Conservation (phyloP, 53 echinoderm and acorn worm species). For the Mesocentrotus franciscanus region DNA sequence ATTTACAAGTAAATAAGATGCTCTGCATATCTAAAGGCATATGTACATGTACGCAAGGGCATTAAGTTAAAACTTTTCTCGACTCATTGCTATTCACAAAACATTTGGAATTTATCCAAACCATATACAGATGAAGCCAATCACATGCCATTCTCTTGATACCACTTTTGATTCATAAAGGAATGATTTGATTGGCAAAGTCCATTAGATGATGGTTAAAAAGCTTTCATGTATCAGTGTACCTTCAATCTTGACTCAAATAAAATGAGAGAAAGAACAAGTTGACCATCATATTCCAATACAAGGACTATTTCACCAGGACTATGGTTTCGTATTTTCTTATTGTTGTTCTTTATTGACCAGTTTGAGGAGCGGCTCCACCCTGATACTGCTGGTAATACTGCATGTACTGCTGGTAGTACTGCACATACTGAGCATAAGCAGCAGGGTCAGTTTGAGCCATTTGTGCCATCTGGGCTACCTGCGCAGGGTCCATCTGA, state of each 20-base stretch:
- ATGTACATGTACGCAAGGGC: constrained; percentile 21
- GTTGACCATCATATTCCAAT: neutral
- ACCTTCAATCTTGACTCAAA: neutral
- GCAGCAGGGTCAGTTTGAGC: constrained; percentile 83
- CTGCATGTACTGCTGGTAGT: constrained; percentile 92
- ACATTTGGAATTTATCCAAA: neutral
- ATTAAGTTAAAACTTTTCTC: constrained; percentile 2
- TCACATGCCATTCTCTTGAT: neutral
- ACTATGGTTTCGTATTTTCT: neutral
- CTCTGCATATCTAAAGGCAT: neutral
- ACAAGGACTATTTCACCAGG: neutral
- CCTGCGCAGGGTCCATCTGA: constrained; percentile 74
- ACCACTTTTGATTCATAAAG: neutral
- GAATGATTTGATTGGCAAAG: constrained; percentile 38
- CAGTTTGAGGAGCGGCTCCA: constrained; percentile 29
- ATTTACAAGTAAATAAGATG: neutral
- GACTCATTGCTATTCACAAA: neutral
- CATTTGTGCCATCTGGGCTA: constrained; percentile 69
- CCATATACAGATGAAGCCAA: neutral
- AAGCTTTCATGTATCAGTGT: neutral
- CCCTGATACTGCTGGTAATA: constrained; percentile 90
- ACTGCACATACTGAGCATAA: constrained; percentile 89
- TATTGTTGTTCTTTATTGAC: neutral
- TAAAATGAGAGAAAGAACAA: neutral
- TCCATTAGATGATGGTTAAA: neutral